Base-by-base conservation (phyloP, 2,888 invertebrate species). In the Anticlea derivata region DNA sequence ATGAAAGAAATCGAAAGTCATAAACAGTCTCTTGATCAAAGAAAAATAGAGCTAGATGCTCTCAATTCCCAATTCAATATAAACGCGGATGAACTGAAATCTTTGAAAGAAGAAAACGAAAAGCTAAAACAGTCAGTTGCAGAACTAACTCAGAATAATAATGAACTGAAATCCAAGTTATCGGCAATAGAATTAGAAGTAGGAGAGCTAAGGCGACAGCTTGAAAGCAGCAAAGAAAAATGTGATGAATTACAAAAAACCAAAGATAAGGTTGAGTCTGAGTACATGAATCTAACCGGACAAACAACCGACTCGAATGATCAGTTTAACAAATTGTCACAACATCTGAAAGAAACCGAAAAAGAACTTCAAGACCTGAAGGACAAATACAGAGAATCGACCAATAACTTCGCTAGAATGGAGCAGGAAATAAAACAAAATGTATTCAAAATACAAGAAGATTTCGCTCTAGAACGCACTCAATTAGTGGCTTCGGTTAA, bases 261-360 rank as follows among this genome's bases (percentile, higher is more conserved):
- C 53, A 94, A 93, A 68, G 91, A 89, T 8, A 91, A 92, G 45
- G 78, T 92, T 11, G 93, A 94, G 78, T 70, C 86, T 3, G 93
- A 94, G 69, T 91, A 94, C 54, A 79, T 92, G 41, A 90, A 88
- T 66, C 72, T 94, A 27, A 92, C 92, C 39, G 92, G 90, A 33
- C 91, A 92, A 55, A 88, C 93, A 0, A 92, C 91, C 8, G 92
- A 94, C 70, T 93, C 93, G 0, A 92, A 91, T 62, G 92, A 91
- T 50, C 92, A 94, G 63, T 86, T 93, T 39, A 80, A 86, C 48
- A 89, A 92, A 60, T 73, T 93, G 24, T 90, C 91, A 2, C 91
- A 92, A 57, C 91, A 92, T 60, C 73, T 93, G 0, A 89, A 92
- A 63, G 85, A 86, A 10, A 92, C 93, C 31, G 93, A 93, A 67